Conservation (phyloP, 2,797 vertebrate species). For the Clarias laeviceps region DNA sequence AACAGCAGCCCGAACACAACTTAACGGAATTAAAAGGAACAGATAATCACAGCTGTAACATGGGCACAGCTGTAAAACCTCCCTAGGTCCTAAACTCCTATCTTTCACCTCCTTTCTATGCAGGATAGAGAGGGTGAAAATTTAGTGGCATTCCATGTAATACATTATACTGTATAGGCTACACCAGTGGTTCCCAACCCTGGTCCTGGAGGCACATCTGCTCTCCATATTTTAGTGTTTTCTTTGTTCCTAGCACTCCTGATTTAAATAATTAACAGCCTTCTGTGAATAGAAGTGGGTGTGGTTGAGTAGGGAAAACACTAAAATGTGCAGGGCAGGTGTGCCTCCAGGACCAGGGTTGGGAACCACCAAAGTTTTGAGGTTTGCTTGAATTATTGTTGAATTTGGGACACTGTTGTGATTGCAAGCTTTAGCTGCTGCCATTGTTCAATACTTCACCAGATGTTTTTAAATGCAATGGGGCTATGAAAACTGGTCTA, state of each 20-base stretch:
- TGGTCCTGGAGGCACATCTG: too few relatives aligned
- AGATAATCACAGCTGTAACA: neutral
- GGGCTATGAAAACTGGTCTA: neutral
- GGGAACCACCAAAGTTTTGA: neutral
- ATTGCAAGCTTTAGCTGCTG: neutral
- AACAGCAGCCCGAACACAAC: neutral
- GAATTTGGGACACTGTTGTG: neutral
- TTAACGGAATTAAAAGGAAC: neutral
- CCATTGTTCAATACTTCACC: neutral
- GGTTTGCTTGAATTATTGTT: neutral
- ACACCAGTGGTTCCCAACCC: too few relatives aligned
- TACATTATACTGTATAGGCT: too few relatives aligned
- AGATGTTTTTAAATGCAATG: neutral
- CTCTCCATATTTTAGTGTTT: too few relatives aligned
- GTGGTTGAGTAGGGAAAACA: too few relatives aligned
- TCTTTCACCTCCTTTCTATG: neutral
- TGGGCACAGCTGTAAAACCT: neutral
- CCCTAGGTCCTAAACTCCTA: constrained; percentile 9
- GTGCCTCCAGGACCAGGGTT: too few relatives aligned
- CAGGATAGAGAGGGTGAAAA: neutral
- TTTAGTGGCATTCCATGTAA: neutral
- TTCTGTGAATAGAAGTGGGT: too few relatives aligned
- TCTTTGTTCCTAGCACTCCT: too few relatives aligned
- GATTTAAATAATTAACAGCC: too few relatives aligned
- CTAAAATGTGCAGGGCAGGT: too few relatives aligned